phyloP scores from a whole-genome alignment of 2,113 vertebrate species.

The Lophochroa leadbeateri region DNA sequence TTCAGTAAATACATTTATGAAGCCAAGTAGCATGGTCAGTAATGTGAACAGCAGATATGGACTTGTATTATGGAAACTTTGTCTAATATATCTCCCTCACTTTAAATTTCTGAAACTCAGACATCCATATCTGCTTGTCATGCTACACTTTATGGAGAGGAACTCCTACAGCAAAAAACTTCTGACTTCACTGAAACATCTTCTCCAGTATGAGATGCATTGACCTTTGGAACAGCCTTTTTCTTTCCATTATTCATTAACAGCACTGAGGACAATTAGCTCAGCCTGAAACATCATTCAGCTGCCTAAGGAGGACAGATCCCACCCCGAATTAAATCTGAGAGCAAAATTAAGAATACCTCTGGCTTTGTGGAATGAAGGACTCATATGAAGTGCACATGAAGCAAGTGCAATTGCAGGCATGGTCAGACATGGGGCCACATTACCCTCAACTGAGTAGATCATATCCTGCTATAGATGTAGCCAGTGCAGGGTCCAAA shows the following conservation, averaged over 20 bases:
- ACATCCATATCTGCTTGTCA: background rate
- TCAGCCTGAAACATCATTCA: background rate
- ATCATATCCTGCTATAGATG: background rate
- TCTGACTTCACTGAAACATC: background rate
- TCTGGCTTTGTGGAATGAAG: background rate
- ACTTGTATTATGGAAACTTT: background rate
- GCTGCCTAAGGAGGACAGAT: background rate
- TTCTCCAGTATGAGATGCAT: background rate
- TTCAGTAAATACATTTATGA: background rate
- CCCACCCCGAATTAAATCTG: background rate
- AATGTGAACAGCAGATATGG: background rate
- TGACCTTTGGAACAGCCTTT: background rate
- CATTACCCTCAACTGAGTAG: background rate
- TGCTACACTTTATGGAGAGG: background rate
- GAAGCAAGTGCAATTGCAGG: background rate
- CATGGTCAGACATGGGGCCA: background rate
- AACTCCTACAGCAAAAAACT: background rate
- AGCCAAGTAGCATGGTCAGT: background rate
- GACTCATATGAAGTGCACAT: background rate
- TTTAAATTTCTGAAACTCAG: background rate
- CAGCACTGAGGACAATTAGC: background rate
- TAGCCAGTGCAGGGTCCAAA: background rate
- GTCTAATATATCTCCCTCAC: background rate
- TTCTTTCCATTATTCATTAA: background rate
- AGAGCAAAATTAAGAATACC: background rate